Evolutionary conservation across 2,797 vertebrate genomes (phyloP).

Genomic region (Characodon lateralis): DNA sequence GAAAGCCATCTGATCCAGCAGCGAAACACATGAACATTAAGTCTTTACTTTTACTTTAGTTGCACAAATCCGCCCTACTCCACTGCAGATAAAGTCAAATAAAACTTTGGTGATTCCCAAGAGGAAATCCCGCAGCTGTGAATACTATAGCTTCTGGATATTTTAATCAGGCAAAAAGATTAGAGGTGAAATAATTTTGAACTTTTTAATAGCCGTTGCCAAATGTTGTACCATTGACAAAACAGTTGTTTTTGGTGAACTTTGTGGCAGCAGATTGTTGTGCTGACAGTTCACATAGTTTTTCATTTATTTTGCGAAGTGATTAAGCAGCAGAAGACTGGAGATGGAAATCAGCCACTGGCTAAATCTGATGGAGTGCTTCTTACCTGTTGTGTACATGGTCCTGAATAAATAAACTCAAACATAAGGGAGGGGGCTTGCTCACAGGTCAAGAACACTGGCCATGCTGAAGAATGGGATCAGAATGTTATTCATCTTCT

Average conservation of each 20-base stretch:
- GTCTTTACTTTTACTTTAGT: background rate
- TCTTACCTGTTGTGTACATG: background rate
- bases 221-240: too few relatives aligned
- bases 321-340: background rate
- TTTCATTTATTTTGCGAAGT: background rate
- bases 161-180: background rate
- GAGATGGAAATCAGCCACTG: background rate
- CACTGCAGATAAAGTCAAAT: background rate
- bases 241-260: background rate
- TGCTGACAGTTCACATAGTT: background rate
- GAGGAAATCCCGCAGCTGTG: background rate
- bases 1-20: background rate
- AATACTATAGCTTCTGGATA: background rate
- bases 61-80: background rate
- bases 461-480: background rate
- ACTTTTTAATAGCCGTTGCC: background rate
- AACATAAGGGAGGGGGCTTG: background rate
- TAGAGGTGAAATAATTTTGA: background rate
- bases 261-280: background rate
- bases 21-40: background rate
- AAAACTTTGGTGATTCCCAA: background rate
- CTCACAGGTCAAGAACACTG: background rate
- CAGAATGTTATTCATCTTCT: background rate
- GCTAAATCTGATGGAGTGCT: background rate
- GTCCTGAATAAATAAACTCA: background rate